These are phyloP conservation scores for Mormyrus hasselquistii DNA, from an alignment of 2,797 vertebrate species.

Conservation along the genomic window DNA sequence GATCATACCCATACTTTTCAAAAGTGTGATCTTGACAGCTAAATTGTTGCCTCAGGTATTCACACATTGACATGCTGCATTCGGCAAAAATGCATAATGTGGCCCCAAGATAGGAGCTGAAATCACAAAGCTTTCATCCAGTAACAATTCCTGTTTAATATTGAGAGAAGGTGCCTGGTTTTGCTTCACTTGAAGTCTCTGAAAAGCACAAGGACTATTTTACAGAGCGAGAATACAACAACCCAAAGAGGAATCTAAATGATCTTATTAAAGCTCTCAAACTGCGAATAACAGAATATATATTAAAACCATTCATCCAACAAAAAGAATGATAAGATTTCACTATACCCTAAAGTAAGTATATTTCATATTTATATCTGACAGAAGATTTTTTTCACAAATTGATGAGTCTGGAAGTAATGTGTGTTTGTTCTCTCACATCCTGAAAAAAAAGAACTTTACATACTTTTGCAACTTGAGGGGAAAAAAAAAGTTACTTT, in stretches of 20 bases:
- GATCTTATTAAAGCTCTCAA: neutral
- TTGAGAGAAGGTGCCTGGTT: neutral
- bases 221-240: neutral
- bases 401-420: neutral
- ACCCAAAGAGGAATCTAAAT: neutral
- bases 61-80: neutral
- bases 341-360: neutral
- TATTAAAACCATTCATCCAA: neutral
- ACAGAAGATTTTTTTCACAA: neutral
- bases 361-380: neutral
- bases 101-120: neutral
- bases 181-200: neutral
- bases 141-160: neutral
- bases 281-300: neutral
- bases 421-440: neutral
- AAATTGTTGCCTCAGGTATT: constrained; percentile 1
- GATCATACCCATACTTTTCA: neutral
- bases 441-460: neutral
- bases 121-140: neutral
- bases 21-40: neutral
- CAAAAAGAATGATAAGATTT: constrained; percentile 10
- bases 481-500: neutral
- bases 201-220: neutral
- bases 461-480: neutral
- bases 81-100: neutral